Percentiles rank a stretch among this genome's conserved stretches.
Conservation (phyloP, 2,113 vertebrate species). For the Petromus typicus region DNA sequence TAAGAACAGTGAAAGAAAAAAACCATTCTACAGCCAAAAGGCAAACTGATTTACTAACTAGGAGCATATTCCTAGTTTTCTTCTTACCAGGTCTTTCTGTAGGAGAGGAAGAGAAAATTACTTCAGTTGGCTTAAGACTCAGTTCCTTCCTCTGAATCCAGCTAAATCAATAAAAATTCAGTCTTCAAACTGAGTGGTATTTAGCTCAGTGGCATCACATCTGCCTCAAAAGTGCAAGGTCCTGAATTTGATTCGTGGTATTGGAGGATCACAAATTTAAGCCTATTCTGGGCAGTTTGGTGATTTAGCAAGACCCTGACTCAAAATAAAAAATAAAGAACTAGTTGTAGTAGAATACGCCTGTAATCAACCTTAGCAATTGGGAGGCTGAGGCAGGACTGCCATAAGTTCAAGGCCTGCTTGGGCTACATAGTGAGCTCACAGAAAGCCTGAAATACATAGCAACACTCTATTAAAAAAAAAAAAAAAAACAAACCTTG, state of each 20-base stretch:
- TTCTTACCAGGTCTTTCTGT: conserved; percentile 21
- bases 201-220: too few species aligned
- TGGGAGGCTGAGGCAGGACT: too few species aligned
- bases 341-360: too few species aligned
- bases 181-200: background rate
- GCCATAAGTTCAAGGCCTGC: too few species aligned
- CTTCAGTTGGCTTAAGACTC: conserved; percentile 1
- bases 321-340: background rate
- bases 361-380: too few species aligned
- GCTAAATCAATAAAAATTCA: conserved; percentile 19
- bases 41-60: conserved; percentile 31
- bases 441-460: too few species aligned
- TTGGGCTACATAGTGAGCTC: too few species aligned
- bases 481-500: too few species aligned
- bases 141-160: conserved; percentile 44
- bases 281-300: background rate
- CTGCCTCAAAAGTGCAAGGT: too few species aligned
- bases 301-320: background rate
- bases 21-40: background rate
- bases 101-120: background rate
- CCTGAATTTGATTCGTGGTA: too few species aligned
- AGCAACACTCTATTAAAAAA: too few species aligned
- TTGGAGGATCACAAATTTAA: background rate
- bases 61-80: conserved; percentile 8
- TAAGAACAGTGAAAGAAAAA: conserved; percentile 18